Evolutionary conservation across 2,888 invertebrate species (phyloP), one percentile per base, ranked within the genome.

Genomic region (Drymonia ruficornis): DNA sequence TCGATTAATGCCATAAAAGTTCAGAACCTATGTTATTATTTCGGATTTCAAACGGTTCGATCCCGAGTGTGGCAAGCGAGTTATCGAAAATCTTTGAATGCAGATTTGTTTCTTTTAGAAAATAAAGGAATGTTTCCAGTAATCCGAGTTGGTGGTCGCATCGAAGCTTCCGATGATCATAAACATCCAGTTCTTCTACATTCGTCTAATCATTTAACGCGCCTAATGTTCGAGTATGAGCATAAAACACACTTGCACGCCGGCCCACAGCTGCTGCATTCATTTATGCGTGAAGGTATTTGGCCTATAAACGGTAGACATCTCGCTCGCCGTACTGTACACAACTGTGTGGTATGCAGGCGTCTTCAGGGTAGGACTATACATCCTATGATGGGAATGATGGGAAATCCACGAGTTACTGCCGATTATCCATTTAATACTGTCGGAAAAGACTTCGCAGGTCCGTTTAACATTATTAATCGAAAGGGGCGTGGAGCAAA

Each of bases 81-180:
- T n/a, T n/a, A n/a, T n/a, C n/a, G n/a, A n/a, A n/a, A n/a, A n/a
- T n/a, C n/a, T n/a, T n/a, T n/a, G n/a, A n/a, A n/a, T n/a, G n/a
- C n/a, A n/a, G n/a, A n/a, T n/a, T n/a, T n/a, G n/a, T n/a, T n/a
- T n/a, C n/a, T n/a, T n/a, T n/a, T n/a, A n/a, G n/a, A n/a, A n/a
- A n/a, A n/a, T n/a, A n/a, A n/a, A n/a, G n/a, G n/a, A n/a, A n/a
- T n/a, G n/a, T n/a, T n/a, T n/a, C n/a, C n/a, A 5, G 31, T 54
- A 9, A 50, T 54, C 13, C 46, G 54, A 11, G 46, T 54, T 3
- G 54, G 54, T 42, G 54, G 54, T 13, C 36, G 54, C 1, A 0
- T 54, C 13, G 4, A 54, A 9, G 7, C 50, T 2, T 9, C 8
- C 29, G 18, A 45, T 34, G 46, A 34, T 2, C 49, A 50, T 31